Evolutionary conservation across 2,113 vertebrate species (phyloP).

Genomic region (Etheostoma cragini): DNA sequence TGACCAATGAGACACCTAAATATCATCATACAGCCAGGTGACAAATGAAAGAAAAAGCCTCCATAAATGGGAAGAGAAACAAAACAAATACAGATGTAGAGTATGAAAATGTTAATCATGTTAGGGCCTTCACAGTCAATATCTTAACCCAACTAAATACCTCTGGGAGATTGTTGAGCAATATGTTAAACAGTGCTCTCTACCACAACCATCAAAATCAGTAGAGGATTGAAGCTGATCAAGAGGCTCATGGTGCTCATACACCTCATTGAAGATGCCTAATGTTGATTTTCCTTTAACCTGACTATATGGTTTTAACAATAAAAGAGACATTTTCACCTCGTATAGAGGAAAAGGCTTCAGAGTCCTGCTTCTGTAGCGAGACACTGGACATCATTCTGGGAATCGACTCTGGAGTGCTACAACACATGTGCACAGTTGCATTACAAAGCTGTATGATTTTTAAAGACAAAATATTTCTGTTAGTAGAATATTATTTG

Average conservation of each 20-base stretch:
- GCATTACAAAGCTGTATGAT: background rate
- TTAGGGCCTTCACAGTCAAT: background rate
- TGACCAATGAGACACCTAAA: background rate
- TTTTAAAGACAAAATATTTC: background rate
- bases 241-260: background rate
- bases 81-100: background rate
- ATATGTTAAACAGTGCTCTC: background rate
- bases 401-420: conserved; percentile 74
- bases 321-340: conserved; percentile 55
- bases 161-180: background rate
- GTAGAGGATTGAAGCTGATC: background rate
- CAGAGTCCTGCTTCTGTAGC: conserved; percentile 83
- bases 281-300: background rate
- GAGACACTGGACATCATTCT: conserved; percentile 81
- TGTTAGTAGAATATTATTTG: background rate
- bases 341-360: conserved; percentile 75
- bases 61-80: background rate
- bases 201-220: background rate
- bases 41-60: background rate
- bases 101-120: background rate
- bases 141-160: background rate
- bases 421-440: conserved; percentile 51
- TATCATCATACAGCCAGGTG: background rate
- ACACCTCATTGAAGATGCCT: background rate
- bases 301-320: background rate